Conservation (phyloP, 2,113 vertebrate genomes). For the Tetraodon nigroviridis region DNA sequence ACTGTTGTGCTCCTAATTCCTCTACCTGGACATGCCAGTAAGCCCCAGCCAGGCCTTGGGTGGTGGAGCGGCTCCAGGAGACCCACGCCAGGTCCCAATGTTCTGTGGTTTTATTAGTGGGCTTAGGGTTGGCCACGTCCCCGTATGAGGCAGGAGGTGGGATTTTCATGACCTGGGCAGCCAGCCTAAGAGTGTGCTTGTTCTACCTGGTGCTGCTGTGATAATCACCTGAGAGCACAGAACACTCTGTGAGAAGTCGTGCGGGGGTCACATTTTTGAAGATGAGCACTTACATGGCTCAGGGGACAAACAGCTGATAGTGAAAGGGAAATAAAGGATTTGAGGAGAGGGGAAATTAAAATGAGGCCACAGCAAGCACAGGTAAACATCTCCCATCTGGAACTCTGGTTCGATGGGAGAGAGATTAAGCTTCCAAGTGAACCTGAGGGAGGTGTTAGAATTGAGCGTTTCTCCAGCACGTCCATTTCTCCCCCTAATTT, state of each 20-base stretch:
- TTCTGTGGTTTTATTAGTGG: conserved; percentile 57
- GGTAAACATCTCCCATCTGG: no score
- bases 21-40: conserved; percentile 4
- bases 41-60: background rate
- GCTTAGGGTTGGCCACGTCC: conserved; percentile 47
- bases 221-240: conserved; percentile 53
- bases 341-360: background rate
- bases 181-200: conserved; percentile 27
- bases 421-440: no score
- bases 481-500: no score
- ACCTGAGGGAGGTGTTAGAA: no score
- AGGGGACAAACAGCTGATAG: background rate
- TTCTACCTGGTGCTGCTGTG: background rate
- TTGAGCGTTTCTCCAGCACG: no score
- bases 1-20: background rate
- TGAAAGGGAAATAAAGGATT: background rate
- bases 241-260: conserved; percentile 34
- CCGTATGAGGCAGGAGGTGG: conserved; percentile 47
- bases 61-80: conserved; percentile 11
- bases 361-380: background rate
- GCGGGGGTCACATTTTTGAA: conserved; percentile 24
- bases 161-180: conserved; percentile 42
- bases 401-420: no score
- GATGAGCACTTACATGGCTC: conserved; percentile 11
- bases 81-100: conserved; percentile 49